These are phyloP conservation scores for Dendrolimus punctatus DNA, from an alignment of 1,140 invertebrate species.

Conservation along the genomic window DNA sequence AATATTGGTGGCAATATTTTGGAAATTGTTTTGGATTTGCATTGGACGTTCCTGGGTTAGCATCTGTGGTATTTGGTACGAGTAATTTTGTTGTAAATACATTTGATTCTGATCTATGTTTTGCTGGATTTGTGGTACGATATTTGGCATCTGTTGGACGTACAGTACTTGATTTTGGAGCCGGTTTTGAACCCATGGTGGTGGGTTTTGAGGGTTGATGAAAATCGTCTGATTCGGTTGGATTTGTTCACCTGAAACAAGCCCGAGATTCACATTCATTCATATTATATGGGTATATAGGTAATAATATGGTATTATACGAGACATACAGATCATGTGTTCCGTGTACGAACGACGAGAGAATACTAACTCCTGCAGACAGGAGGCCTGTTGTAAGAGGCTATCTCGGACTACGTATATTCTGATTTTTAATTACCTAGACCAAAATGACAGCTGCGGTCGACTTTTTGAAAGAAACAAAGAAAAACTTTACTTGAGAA, in stretches of 20 bases:
- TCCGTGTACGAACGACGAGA: too few species aligned
- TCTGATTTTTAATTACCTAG: too few species aligned
- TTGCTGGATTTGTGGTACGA: constrained; percentile 32
- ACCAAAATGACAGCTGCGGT: too few species aligned
- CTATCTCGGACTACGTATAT: too few species aligned
- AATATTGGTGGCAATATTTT: constrained; percentile 22
- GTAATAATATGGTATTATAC: too few species aligned
- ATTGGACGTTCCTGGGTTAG: constrained; percentile 35
- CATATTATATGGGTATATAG: background rate
- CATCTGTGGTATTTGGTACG: constrained; percentile 42
- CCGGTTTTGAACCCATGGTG: constrained; percentile 58
- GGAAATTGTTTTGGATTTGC: constrained; percentile 32
- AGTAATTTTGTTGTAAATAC: constrained; percentile 44
- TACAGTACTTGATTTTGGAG: constrained; percentile 48
- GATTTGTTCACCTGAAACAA: constrained; percentile 51
- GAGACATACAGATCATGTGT: too few species aligned
- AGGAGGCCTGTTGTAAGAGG: too few species aligned
- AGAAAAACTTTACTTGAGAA: too few species aligned
- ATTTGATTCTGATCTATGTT: constrained; percentile 48
- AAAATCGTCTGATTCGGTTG: constrained; percentile 51
- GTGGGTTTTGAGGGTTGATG: constrained; percentile 54
- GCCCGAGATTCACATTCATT: background rate
- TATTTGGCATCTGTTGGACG: constrained; percentile 46
- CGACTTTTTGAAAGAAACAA: too few species aligned
- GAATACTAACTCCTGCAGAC: too few species aligned